phyloP scores from a whole-genome alignment of 2,113 vertebrate species.

The Callaeas wilsoni region DNA sequence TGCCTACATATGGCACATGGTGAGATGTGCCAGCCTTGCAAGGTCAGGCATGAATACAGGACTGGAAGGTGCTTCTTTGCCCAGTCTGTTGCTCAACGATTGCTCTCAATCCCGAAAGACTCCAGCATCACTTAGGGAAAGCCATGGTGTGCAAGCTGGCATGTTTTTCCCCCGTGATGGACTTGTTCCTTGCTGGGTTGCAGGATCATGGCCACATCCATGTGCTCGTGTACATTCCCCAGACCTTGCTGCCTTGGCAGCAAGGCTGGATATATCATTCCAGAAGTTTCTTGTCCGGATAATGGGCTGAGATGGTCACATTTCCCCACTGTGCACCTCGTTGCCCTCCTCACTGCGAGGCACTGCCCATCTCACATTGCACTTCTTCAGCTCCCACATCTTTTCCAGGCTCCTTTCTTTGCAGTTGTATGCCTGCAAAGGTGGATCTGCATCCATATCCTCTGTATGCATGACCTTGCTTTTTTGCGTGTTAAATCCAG shows the following conservation, averaged over 20 bases:
- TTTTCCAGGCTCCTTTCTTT: background rate
- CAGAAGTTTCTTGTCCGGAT: background rate
- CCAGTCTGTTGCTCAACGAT: rapidly evolving
- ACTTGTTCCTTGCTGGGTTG: background rate
- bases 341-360: rapidly evolving
- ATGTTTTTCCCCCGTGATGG: rapidly evolving
- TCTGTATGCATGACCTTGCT: background rate
- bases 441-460: background rate
- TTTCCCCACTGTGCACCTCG: rapidly evolving
- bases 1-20: rapidly evolving
- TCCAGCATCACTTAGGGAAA: background rate
- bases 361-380: background rate
- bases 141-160: background rate
- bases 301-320: rapidly evolving
- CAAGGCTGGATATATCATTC: background rate
- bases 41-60: background rate
- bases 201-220: background rate
- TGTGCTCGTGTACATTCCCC: rapidly evolving
- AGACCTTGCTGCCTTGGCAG: background rate
- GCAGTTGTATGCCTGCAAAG: background rate
- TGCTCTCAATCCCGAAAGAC: background rate
- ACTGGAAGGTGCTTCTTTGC: background rate
- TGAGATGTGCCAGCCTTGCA: background rate
- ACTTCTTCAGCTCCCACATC: background rate
- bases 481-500: background rate